Conservation (phyloP, 64 coral and sea anemone genomes). For the Pachyseris speciosa region DNA sequence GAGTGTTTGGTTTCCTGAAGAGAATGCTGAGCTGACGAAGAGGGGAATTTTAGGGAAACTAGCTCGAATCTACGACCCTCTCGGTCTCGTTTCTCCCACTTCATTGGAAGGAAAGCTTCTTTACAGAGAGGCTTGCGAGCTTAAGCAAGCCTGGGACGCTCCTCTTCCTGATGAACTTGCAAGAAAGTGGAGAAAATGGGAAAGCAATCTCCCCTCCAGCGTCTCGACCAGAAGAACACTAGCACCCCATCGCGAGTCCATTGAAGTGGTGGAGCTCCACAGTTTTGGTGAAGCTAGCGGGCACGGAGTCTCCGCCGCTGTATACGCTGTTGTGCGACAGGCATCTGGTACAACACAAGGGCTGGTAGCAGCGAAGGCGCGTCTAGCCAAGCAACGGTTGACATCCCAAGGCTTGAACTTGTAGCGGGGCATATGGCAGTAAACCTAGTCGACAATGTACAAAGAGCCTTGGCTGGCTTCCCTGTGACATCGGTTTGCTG, state of each 20-base stretch:
- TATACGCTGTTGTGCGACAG: conserved; percentile 4
- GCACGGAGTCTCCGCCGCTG: background rate
- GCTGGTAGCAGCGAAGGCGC: conserved; percentile 37
- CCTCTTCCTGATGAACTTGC: background rate
- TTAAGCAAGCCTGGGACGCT: conserved; percentile 18
- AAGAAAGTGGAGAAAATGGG: background rate
- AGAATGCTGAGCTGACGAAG: background rate
- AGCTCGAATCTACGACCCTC: conserved; percentile 9
- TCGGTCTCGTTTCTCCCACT: conserved; percentile 3
- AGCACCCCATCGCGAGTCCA: background rate
- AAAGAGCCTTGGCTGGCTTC: background rate
- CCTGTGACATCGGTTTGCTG: conserved; percentile 18
- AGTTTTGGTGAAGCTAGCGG: conserved; percentile 21
- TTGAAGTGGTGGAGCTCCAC: background rate
- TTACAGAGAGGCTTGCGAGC: background rate
- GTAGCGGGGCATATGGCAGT: conserved; percentile 51
- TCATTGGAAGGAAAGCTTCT: conserved; percentile 1
- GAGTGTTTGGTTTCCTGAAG: no score
- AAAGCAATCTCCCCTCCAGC: background rate
- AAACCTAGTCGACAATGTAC: conserved; percentile 13
- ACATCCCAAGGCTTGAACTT: conserved; percentile 51
- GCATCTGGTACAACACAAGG: background rate
- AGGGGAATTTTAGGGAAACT: conserved; percentile 40
- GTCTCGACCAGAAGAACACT: background rate
- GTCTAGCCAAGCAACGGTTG: conserved; percentile 35